Conservation (phyloP, 2,113 vertebrate species). For the Gallinago jamesoni region DNA sequence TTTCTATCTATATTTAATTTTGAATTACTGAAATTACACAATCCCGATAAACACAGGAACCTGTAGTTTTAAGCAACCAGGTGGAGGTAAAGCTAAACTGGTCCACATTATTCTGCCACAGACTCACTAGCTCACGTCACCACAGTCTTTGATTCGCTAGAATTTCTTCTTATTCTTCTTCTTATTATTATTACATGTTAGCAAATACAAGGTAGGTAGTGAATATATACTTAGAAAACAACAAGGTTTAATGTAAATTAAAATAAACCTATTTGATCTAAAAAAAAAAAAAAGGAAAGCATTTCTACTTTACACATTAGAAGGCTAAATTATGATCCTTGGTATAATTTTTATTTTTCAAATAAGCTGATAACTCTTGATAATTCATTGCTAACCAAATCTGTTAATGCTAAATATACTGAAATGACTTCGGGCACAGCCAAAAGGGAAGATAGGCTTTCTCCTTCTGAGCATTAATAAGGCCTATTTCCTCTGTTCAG, state of each 20-base stretch:
- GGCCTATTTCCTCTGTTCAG: not conserved
- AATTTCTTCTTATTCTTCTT: not conserved
- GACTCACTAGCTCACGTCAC: not conserved
- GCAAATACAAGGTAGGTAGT: not conserved
- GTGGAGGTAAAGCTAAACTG: not conserved
- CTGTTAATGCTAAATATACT: not conserved
- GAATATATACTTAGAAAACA: not conserved
- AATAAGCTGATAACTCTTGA: not conserved
- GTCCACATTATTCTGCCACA: not conserved
- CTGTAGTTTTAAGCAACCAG: not conserved
- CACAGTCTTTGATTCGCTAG: not conserved
- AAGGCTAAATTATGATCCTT: not conserved
- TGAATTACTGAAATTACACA: not conserved
- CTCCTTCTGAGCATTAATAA: not conserved
- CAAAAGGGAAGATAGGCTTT: not conserved
- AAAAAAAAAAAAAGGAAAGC: not conserved
- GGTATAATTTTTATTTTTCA: not conserved
- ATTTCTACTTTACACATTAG: not conserved
- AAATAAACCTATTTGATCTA: not conserved
- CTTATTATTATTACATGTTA: not conserved
- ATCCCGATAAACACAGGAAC: not conserved
- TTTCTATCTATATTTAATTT: not conserved
- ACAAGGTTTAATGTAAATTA: not conserved
- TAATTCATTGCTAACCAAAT: not conserved
- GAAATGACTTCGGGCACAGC: not conserved